phyloP scores from a whole-genome alignment of 2,797 vertebrate species.

The Synanceia verrucosa region DNA sequence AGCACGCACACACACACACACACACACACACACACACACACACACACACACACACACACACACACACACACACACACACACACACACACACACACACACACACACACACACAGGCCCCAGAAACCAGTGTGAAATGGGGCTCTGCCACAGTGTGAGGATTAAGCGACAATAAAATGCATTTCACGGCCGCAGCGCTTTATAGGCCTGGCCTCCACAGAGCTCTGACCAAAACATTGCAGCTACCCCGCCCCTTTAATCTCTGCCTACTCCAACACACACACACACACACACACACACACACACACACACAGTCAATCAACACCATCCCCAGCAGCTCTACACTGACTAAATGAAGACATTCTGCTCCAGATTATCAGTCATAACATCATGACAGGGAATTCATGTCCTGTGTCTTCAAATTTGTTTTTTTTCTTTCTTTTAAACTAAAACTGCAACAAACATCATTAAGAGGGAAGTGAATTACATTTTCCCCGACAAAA shows the following conservation, averaged over 20 bases:
- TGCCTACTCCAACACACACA: constrained; percentile 36
- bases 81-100: constrained; percentile 29
- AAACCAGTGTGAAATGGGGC: constrained; percentile 90
- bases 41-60: constrained; percentile 32
- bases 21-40: constrained; percentile 23
- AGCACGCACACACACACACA: constrained; percentile 5
- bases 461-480: background rate
- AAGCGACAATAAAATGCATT: constrained; percentile 86
- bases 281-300: constrained; percentile 29
- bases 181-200: constrained; percentile 80
- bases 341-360: constrained; percentile 67
- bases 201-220: constrained; percentile 70
- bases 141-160: constrained; percentile 87
- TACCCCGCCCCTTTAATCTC: constrained; percentile 60
- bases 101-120: constrained; percentile 50
- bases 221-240: constrained; percentile 68
- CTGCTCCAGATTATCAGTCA: constrained; percentile 28
- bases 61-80: constrained; percentile 1
- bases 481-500: background rate
- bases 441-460: background rate
- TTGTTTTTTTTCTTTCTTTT: background rate
- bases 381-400: background rate
- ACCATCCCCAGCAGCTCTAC: constrained; percentile 71
- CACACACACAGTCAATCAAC: constrained; percentile 54
- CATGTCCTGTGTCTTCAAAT: background rate